phyloP scores from a whole-genome alignment of 2,113 vertebrate species.

The Fulmarus glacialis region DNA sequence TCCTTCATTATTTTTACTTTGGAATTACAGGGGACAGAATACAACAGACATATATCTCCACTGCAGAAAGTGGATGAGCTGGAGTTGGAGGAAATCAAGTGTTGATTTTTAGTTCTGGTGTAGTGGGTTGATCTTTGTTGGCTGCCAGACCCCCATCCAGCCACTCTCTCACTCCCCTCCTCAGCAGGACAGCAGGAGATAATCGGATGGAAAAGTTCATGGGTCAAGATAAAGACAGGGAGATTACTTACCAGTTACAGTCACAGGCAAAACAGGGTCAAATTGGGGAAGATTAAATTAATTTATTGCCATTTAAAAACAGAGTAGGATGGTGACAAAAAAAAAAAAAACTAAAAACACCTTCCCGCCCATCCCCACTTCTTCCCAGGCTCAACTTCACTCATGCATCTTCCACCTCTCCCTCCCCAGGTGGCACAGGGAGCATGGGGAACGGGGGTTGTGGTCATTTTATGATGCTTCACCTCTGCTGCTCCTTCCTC shows the following conservation, averaged over 20 bases:
- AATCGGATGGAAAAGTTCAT: background rate
- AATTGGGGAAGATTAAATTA: background rate
- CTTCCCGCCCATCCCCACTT: background rate
- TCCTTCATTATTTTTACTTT: background rate
- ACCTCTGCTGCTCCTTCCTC: background rate
- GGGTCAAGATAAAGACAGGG: background rate
- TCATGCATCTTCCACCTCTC: background rate
- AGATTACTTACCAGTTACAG: background rate
- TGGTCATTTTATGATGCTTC: background rate
- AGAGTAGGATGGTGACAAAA: background rate
- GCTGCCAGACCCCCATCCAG: background rate
- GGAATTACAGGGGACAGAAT: background rate
- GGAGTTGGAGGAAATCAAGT: background rate
- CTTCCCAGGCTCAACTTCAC: background rate
- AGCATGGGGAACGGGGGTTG: fast-evolving
- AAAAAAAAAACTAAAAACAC: background rate
- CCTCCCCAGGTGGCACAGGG: background rate
- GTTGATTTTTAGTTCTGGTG: background rate
- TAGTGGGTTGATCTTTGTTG: background rate
- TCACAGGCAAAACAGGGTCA: background rate
- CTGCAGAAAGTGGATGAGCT: background rate
- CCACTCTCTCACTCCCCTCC: background rate
- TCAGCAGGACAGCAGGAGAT: background rate
- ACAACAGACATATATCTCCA: background rate
- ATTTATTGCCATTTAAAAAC: background rate